Evolutionary conservation across 2,888 invertebrate species (phyloP), one percentile per base, ranked within the genome.

Genomic region (Adelphocoris suturalis): DNA sequence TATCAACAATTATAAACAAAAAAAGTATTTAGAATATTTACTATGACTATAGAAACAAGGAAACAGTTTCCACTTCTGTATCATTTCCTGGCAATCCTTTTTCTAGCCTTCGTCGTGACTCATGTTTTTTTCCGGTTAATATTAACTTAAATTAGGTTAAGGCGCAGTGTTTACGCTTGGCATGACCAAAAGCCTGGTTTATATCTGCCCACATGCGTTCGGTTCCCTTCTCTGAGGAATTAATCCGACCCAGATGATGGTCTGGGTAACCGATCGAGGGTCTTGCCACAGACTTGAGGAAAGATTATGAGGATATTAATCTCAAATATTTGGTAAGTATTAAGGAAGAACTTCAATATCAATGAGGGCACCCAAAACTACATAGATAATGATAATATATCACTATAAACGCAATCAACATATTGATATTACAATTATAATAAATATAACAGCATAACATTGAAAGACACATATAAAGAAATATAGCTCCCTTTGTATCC

Each of bases 141-240:
- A 48, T 82, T 52, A 82, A 82, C 82, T 82, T 82, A 27, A 82
- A 82, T 82, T 82, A 82, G 82, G 55, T 82, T 82, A 82, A 52
- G 55, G 82, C 55, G 48, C 52, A 82, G 52, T 52, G 82, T 82
- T 82, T 52, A 82, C 55, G 55, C 82, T 78, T 78, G 78, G 46
- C 46, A 47, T 78, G 78, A 47, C 37, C 78, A 46, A 47, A 47
- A 78, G 78, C 78, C 78, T 78, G 78, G 37, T 78, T 78, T 78
- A 14, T 78, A 78, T 78, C 78, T 78, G 37, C 78, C 46, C 78
- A 78, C 78, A 78, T 78, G 78, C 78, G 78, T 78, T 78, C 13
- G 68, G 68, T 5, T 68, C 78, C 46, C 46, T 37, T 78, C 78
- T 46, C 13, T 46, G 78, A 78, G 78, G 46, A 78, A 78, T 78